phyloP scores from a whole-genome alignment of 2,888 invertebrate species.

The Dasypogon diadema region DNA sequence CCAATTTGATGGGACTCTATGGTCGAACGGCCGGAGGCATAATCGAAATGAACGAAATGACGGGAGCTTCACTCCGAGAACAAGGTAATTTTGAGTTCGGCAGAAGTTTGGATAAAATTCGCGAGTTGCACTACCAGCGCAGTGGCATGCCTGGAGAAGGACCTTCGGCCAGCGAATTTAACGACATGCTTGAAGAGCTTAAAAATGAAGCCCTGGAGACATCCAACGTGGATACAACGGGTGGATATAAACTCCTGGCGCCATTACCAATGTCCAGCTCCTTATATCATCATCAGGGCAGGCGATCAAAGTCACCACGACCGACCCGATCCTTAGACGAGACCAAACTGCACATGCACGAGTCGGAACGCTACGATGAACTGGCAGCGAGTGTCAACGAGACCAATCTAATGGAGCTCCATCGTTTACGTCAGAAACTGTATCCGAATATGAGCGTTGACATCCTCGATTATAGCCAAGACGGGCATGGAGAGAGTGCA shows the following conservation, averaged over 20 bases:
- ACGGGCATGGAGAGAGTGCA: neutral
- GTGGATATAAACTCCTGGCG: constrained; percentile 42
- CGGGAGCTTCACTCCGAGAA: neutral
- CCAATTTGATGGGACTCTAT: constrained; percentile 76
- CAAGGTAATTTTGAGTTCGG: constrained; percentile 18
- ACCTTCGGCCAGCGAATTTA: constrained; percentile 59
- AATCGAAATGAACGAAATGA: neutral
- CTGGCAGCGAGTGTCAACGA: constrained; percentile 54
- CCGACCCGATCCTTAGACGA: constrained; percentile 39
- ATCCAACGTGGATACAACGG: constrained; percentile 23
- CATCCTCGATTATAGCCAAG: constrained; percentile 28
- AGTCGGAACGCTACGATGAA: constrained; percentile 50
- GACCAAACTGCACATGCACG: neutral
- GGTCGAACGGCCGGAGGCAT: constrained; percentile 59
- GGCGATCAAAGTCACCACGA: constrained; percentile 48
- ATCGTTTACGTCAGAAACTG: constrained; percentile 38
- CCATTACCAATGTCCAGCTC: constrained; percentile 14
- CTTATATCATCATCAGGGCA: neutral
- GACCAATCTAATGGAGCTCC: constrained; percentile 51
- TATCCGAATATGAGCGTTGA: constrained; percentile 45
- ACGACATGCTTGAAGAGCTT: constrained; percentile 60
- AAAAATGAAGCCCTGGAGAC: constrained; percentile 61
- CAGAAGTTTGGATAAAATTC: constrained; percentile 18
- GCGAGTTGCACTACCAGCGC: constrained; percentile 43
- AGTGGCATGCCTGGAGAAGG: constrained; percentile 13